Evolutionary conservation across 2,888 invertebrate genomes (phyloP), one percentile per base, ranked within the genome.

Genomic region (Trissoscelio sp.): DNA sequence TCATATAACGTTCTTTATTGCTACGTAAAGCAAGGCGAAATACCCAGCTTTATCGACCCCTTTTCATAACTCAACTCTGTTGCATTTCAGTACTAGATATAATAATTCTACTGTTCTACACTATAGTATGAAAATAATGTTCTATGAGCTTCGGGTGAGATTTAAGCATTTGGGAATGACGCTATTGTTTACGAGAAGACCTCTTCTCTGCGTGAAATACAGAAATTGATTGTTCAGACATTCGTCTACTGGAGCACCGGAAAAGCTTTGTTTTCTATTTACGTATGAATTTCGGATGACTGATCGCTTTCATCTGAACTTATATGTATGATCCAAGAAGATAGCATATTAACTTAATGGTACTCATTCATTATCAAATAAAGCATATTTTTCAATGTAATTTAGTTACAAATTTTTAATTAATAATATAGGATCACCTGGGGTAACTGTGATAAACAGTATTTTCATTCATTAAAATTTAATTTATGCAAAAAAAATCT

Each of bases 161-260:
- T 81, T 81, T 73, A 81, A 73, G 81, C 81, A 67, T 73, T 78
- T 57, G 57, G 48, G 64, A 78, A 69, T 64, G 67, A 60, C 69
- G 67, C 70, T 37, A 64, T 81, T 81, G 77, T 81, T 81, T 72
- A 72, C 48, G 57, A 42, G 57, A 58, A 70, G 57, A 75, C 53
- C 74, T 58, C 55, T 57, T 53, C 72, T 70, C 48, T 31, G 22
- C 22, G 55, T 57, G 78, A 57, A 81, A 64, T 73, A 39, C 57
- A 62, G 72, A 58, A 77, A 77, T 81, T 77, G 77, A 77, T 81
- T 81, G 77, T 67, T 72, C 72, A 70, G 57, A 73, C 60, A 46
- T 81, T 66, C 73, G 55, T 74, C 42, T 77, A 46, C 75, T 81
- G 51, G 31, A 81, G 55, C 58, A 60, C 60, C 62, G 66, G 72